Conservation (phyloP, 2,113 vertebrate genomes). For the Charadrius vociferus region DNA sequence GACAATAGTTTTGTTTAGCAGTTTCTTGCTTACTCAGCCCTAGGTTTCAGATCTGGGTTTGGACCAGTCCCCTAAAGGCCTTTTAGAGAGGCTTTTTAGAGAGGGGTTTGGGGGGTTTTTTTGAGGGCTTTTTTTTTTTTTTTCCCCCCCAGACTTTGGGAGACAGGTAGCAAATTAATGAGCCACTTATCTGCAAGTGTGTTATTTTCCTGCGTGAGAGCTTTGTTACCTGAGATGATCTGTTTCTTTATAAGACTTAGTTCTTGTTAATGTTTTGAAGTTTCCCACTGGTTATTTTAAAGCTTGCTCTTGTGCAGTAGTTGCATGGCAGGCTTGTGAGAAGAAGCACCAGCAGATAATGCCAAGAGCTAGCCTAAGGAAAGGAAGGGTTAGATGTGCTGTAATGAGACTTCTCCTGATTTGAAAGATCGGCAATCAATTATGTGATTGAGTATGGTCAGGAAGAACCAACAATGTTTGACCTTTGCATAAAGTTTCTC, state of each 20-base stretch:
- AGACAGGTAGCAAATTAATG: not conserved
- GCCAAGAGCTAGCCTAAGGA: constrained; percentile 21
- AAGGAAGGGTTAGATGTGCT: constrained; percentile 2
- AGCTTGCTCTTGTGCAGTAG: constrained; percentile 49
- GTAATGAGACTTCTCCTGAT: constrained; percentile 27
- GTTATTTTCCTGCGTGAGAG: constrained; percentile 46
- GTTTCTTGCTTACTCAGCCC: constrained; percentile 6
- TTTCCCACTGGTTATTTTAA: constrained; percentile 65
- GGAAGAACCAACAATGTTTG: not conserved
- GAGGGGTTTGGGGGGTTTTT: too few relatives aligned
- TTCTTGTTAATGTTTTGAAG: constrained; percentile 62
- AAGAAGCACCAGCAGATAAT: constrained; percentile 17
- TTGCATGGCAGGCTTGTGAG: constrained; percentile 55
- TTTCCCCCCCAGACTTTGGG: too few relatives aligned
- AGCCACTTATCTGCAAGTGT: constrained; percentile 20
- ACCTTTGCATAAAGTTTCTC: not conserved
- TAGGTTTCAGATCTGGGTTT: not conserved
- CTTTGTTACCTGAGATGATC: constrained; percentile 67
- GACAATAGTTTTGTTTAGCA: not conserved
- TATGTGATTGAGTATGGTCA: not conserved
- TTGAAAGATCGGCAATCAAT: not conserved
- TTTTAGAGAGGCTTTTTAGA: not conserved
- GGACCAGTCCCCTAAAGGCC: not conserved
- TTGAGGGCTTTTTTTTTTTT: too few relatives aligned
- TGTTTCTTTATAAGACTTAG: constrained; percentile 49